These are phyloP conservation scores for Mamestra brassicae DNA, from an alignment of 2,888 invertebrate genomes.

Conservation along the genomic window DNA sequence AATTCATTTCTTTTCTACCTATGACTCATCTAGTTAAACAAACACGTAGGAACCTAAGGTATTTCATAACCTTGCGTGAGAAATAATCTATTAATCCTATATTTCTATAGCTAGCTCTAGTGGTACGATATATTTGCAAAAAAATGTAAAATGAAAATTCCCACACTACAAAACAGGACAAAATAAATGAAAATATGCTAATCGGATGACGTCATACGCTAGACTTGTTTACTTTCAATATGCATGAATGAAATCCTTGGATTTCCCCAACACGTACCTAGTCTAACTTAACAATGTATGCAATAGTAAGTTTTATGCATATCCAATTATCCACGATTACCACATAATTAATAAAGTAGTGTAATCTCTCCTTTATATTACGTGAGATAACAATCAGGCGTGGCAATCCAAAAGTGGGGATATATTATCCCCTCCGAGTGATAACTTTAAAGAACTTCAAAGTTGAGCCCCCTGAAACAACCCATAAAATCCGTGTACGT, in stretches of 20 bases:
- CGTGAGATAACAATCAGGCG: constrained; percentile 40
- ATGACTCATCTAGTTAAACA: constrained; percentile 53
- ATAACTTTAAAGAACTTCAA: constrained; percentile 10
- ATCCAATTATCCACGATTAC: neutral
- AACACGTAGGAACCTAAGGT: constrained; percentile 19
- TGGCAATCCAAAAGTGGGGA: constrained; percentile 35
- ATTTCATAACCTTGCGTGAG: constrained; percentile 62
- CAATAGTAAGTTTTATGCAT: constrained; percentile 13
- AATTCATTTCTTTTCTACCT: constrained; percentile 47
- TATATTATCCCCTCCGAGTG: constrained; percentile 8
- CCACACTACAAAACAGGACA: constrained; percentile 54
- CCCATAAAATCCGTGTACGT: constrained; percentile 52
- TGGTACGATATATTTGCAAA: neutral
- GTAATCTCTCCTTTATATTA: constrained; percentile 33
- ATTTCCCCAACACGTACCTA: constrained; percentile 71
- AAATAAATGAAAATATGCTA: constrained; percentile 45
- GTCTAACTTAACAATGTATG: constrained; percentile 28
- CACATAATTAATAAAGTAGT: neutral
- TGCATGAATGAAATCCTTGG: constrained; percentile 86
- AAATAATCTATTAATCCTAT: constrained; percentile 15
- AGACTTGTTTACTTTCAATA: constrained; percentile 80
- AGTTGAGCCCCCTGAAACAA: neutral
- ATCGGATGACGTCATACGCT: constrained; percentile 68
- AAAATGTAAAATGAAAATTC: constrained; percentile 23
- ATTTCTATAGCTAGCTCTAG: neutral